Percentiles rank a stretch among this genome's conserved stretches.
Evolutionary conservation across 2,888 invertebrate species (phyloP).

Genomic region (Drosophila colorata): DNA sequence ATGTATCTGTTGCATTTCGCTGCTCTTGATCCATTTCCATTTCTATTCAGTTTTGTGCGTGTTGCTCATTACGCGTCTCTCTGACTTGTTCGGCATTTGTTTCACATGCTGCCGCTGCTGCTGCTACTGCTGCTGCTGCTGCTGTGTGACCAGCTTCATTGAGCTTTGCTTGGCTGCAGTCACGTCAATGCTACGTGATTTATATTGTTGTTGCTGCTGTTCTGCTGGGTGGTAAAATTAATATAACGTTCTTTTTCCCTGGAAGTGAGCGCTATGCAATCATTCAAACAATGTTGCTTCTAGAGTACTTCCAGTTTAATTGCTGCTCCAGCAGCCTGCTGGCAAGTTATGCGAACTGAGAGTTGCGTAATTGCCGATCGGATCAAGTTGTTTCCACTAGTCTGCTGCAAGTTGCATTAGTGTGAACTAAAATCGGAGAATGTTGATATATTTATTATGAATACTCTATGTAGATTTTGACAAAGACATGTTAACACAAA

Average conservation of each 20-base stretch:
- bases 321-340: slow-evolving; percentile 39
- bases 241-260: slow-evolving; percentile 73
- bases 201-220: slow-evolving; percentile 44
- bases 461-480: too few species aligned
- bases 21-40: slow-evolving; percentile 79
- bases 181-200: slow-evolving; percentile 69
- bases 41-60: slow-evolving; percentile 76
- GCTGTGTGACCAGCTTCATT: slow-evolving; percentile 66
- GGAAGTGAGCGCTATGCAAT: slow-evolving; percentile 58
- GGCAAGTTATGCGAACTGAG: background rate
- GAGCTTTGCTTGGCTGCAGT: slow-evolving; percentile 75
- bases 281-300: slow-evolving; percentile 57
- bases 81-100: slow-evolving; percentile 39
- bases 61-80: slow-evolving; percentile 67
- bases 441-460: background rate
- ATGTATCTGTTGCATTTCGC: slow-evolving; percentile 66
- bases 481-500: background rate
- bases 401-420: slow-evolving; percentile 13
- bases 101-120: slow-evolving; percentile 43
- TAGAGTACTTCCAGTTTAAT: slow-evolving; percentile 59
- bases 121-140: slow-evolving; percentile 12
- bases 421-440: background rate
- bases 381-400: slow-evolving; percentile 28
- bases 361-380: slow-evolving; percentile 61
- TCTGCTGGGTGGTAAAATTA: slow-evolving; percentile 64